phyloP scores from a whole-genome alignment of 2,113 vertebrate genomes.

The Epinephelus fuscoguttatus region DNA sequence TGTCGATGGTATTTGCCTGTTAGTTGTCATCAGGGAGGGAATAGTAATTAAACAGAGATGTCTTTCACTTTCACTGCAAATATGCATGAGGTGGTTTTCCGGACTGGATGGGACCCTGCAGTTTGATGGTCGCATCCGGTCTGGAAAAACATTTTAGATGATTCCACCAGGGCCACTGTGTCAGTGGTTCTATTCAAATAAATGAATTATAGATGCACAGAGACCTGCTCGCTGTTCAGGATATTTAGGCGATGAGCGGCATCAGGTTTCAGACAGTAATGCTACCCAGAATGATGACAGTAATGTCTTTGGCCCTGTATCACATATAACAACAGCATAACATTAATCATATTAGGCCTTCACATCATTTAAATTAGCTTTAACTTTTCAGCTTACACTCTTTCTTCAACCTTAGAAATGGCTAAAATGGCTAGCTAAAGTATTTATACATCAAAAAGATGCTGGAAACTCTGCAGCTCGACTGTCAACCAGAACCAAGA shows the following conservation, averaged over 20 bases:
- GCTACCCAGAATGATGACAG: conserved; percentile 32
- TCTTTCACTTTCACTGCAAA: conserved; percentile 35
- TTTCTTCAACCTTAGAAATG: neutral
- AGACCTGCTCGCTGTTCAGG: conserved; percentile 34
- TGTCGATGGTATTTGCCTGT: conserved; percentile 6
- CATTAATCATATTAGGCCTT: neutral
- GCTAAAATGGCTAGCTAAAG: too few species aligned
- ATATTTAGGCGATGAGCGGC: conserved; percentile 47
- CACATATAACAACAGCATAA: neutral
- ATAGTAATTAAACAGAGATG: conserved; percentile 26
- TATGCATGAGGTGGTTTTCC: conserved; percentile 16
- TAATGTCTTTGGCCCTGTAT: neutral
- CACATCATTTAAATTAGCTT: neutral
- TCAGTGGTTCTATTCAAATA: conserved; percentile 43
- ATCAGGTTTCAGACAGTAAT: conserved; percentile 42
- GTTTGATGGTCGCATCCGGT: conserved; percentile 41
- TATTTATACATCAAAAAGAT: too few species aligned
- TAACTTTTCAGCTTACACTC: neutral
- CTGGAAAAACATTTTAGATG: conserved; percentile 53
- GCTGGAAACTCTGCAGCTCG: too few species aligned
- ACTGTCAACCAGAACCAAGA: too few species aligned
- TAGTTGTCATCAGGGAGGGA: conserved; percentile 15
- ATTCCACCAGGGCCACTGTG: conserved; percentile 44
- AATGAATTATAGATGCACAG: conserved; percentile 68
- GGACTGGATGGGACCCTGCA: conserved; percentile 31